Conservation (phyloP, 2,888 invertebrate species). For the Rosalia funebris region DNA sequence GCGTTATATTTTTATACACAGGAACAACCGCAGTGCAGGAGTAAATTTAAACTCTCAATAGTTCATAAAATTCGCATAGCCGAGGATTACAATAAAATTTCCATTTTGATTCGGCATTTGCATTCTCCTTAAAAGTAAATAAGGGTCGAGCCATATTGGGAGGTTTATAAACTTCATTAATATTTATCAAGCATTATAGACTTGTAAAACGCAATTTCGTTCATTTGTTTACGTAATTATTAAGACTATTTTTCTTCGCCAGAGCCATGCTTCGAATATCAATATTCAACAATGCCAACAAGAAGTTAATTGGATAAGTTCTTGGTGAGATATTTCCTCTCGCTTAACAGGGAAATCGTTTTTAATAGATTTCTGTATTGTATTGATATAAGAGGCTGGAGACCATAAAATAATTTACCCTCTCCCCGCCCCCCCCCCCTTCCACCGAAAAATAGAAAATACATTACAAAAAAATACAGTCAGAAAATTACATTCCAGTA, state of each 20-base stretch:
- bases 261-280: slow-evolving; percentile 1
- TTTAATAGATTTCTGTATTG: too few species aligned
- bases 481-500: too few species aligned
- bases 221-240: slow-evolving; percentile 44
- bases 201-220: slow-evolving; percentile 44
- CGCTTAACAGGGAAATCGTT: too few species aligned
- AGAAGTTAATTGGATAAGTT: neutral
- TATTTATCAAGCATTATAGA: slow-evolving; percentile 52
- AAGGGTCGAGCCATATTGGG: slow-evolving; percentile 33
- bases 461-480: too few species aligned
- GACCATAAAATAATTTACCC: too few species aligned
- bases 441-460: too few species aligned
- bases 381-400: too few species aligned
- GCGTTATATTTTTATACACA: too few species aligned
- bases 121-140: slow-evolving; percentile 44
- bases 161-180: slow-evolving; percentile 50
- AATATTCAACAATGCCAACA: slow-evolving; percentile 1
- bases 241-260: neutral
- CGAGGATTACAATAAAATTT: slow-evolving; percentile 50
- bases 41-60: too few species aligned
- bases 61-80: slow-evolving; percentile 43
- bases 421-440: too few species aligned
- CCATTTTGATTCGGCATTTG: slow-evolving; percentile 51
- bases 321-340: too few species aligned
- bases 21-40: too few species aligned